Evolutionary conservation across 92 coral and sea anemone species (phyloP).

Genomic region (Porites rus): DNA sequence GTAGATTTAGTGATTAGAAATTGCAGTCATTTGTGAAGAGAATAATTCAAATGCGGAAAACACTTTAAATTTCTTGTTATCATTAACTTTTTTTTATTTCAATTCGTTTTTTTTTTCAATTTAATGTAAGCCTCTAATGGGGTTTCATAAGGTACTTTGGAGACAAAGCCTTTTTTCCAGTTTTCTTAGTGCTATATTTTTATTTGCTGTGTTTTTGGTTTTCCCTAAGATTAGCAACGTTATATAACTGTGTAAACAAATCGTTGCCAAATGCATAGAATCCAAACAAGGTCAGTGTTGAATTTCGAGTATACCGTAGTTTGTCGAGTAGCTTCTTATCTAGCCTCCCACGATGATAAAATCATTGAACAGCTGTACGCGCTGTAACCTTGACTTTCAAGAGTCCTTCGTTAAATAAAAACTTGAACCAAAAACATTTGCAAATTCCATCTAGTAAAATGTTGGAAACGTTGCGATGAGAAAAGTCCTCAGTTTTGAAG

Average conservation of each 20-base stretch:
- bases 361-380: not conserved
- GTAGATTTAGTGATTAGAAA: too few relatives aligned
- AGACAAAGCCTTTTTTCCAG: too few relatives aligned
- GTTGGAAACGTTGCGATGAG: not conserved
- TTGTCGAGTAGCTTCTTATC: not conserved
- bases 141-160: too few relatives aligned
- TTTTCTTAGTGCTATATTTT: too few relatives aligned
- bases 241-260: not conserved
- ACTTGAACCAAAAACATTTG: not conserved
- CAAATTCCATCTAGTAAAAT: conserved; percentile 26
- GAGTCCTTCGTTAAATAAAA: not conserved
- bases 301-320: not conserved
- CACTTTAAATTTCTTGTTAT: too few relatives aligned
- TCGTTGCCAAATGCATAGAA: not conserved
- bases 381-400: not conserved
- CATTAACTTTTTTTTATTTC: too few relatives aligned
- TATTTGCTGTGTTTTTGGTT: too few relatives aligned
- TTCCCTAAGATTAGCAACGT: not conserved
- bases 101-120: too few relatives aligned
- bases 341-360: conserved; percentile 9
- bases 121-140: too few relatives aligned
- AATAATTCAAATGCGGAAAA: too few relatives aligned
- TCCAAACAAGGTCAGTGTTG: too few relatives aligned
- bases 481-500: not conserved
- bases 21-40: too few relatives aligned